Evolutionary conservation across 2,113 vertebrate genomes (phyloP).

Genomic region (Delphinapterus leucas): DNA sequence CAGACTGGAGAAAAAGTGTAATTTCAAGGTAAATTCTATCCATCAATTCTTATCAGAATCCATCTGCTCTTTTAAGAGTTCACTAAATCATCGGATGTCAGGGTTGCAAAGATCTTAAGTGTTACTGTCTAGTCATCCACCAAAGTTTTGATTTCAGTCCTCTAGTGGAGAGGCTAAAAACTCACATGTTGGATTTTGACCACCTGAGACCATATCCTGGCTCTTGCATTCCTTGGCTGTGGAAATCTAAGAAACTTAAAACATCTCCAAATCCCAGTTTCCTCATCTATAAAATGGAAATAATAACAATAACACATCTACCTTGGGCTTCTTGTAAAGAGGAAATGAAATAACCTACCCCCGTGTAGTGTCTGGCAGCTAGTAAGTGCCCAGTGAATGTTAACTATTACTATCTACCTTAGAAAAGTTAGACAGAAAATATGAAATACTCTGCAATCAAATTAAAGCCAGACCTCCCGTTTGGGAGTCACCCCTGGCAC

Average conservation of each 20-base stretch:
- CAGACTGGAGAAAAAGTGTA: not conserved
- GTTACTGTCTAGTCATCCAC: not conserved
- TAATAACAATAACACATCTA: not conserved
- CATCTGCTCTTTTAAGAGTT: not conserved
- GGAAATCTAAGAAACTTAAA: not conserved
- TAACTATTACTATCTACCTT: not conserved
- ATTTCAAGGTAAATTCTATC: not conserved
- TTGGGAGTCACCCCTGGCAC: not conserved
- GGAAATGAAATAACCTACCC: not conserved
- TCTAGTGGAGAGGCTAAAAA: not conserved
- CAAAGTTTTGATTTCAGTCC: not conserved
- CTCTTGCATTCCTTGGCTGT: not conserved
- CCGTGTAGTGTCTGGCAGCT: not conserved
- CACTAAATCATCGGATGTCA: not conserved
- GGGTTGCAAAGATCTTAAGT: not conserved
- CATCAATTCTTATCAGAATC: not conserved
- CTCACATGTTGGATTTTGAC: not conserved
- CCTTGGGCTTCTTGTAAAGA: not conserved
- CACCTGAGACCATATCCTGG: not conserved
- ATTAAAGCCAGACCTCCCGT: not conserved
- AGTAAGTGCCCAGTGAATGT: not conserved
- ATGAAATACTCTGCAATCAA: not conserved
- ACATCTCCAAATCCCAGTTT: not conserved
- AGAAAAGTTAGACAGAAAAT: not conserved
- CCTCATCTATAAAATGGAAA: not conserved